Evolutionary conservation across 2,113 vertebrate genomes (phyloP).

Genomic region (Amblyopsis rosae): DNA sequence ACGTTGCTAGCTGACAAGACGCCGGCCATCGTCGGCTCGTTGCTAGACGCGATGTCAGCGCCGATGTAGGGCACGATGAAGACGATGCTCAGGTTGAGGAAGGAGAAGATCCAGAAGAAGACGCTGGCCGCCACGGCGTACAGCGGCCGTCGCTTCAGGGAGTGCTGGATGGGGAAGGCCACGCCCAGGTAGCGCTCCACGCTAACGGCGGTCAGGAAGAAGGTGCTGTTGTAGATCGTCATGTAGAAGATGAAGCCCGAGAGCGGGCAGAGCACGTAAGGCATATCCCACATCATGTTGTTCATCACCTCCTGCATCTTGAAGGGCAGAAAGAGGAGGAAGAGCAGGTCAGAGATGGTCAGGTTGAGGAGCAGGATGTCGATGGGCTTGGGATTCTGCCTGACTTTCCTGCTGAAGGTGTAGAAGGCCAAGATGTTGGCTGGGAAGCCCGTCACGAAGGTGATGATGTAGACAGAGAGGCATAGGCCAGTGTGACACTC

Average conservation of each 20-base stretch:
- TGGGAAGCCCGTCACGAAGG: conserved; percentile 83
- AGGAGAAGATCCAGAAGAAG: conserved; percentile 80
- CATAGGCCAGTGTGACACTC: conserved; percentile 61
- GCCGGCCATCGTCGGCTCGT: not conserved
- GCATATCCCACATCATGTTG: conserved; percentile 75
- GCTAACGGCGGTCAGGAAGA: conserved; percentile 85
- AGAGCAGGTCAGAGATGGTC: conserved; percentile 84
- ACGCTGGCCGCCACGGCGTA: conserved; percentile 75
- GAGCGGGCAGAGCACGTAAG: conserved; percentile 75
- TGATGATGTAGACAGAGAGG: conserved; percentile 80
- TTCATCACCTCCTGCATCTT: conserved; percentile 80
- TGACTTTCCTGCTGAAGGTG: conserved; percentile 79
- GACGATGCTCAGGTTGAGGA: conserved; percentile 80
- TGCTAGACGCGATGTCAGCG: fast-evolving
- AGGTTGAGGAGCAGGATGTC: conserved; percentile 90
- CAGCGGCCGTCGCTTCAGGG: conserved; percentile 66
- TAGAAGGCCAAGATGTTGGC: conserved; percentile 83
- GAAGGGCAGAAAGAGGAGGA: conserved; percentile 86
- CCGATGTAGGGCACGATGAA: conserved; percentile 69
- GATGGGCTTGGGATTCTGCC: conserved; percentile 73
- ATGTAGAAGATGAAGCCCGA: conserved; percentile 85
- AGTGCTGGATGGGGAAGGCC: conserved; percentile 83
- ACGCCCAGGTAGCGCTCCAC: conserved; percentile 87
- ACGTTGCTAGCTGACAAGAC: not conserved
- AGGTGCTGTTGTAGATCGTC: conserved; percentile 88